These are phyloP conservation scores for Asbolus verrucosus DNA, from an alignment of 1,140 invertebrate species.

Conservation along the genomic window DNA sequence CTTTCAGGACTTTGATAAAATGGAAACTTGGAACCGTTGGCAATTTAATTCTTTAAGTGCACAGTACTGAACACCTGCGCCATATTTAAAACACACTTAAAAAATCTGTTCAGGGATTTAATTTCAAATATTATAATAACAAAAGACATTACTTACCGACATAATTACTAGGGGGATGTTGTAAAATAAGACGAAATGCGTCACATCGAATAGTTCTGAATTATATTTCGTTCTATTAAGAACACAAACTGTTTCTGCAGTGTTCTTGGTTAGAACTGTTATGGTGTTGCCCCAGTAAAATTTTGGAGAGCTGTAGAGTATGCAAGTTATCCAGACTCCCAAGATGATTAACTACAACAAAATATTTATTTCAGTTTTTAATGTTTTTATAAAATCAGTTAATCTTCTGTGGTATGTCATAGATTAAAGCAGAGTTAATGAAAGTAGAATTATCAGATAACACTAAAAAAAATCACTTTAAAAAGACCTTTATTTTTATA, in stretches of 20 bases:
- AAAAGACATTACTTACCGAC: slow-evolving; percentile 68
- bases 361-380: not conserved
- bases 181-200: slow-evolving; percentile 82
- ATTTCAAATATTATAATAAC: not conserved
- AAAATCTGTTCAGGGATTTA: too few relatives aligned
- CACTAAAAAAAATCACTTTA: too few relatives aligned
- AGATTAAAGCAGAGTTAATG: too few relatives aligned
- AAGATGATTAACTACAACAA: slow-evolving; percentile 75
- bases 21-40: too few relatives aligned
- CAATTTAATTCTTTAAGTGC: too few relatives aligned
- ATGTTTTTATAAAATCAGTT: too few relatives aligned
- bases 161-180: slow-evolving; percentile 80
- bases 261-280: slow-evolving; percentile 69
- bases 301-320: slow-evolving; percentile 80
- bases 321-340: slow-evolving; percentile 81
- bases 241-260: slow-evolving; percentile 79
- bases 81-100: too few relatives aligned
- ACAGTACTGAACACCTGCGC: too few relatives aligned
- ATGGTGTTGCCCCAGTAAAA: slow-evolving; percentile 81
- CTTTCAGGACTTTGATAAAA: too few relatives aligned
- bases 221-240: slow-evolving; percentile 79
- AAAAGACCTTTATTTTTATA: too few relatives aligned
- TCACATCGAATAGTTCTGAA: slow-evolving; percentile 79
- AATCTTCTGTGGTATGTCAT: too few relatives aligned
- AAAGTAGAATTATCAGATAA: too few relatives aligned